These are phyloP conservation scores for Pterobdella sp. DNA, from an alignment of 2,888 invertebrate species.

Conservation along the genomic window DNA sequence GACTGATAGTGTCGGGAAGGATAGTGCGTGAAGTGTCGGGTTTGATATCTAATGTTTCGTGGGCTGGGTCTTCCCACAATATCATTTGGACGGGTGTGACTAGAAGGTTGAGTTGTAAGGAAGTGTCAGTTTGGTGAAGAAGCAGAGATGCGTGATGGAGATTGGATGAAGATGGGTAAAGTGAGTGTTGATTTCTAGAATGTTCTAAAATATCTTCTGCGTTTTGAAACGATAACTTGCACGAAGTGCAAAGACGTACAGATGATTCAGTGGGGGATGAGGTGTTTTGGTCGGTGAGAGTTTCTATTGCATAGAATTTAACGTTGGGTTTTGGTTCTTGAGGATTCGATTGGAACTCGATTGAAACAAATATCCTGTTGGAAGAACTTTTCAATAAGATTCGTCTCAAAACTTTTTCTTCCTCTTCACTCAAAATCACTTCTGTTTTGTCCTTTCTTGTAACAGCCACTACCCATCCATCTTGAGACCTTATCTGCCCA, in stretches of 20 bases:
- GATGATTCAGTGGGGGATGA: background rate
- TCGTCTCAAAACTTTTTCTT: background rate
- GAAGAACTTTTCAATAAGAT: background rate
- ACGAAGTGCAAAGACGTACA: background rate
- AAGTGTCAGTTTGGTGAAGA: background rate
- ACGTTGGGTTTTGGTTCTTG: background rate
- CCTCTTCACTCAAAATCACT: background rate
- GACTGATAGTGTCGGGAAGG: background rate
- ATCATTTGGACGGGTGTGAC: constrained; percentile 20
- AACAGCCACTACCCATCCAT: background rate
- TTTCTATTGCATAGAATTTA: constrained; percentile 1
- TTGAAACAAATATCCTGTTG: too few relatives aligned
- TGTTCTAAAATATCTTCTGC: background rate
- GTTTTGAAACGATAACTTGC: background rate
- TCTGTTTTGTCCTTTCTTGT: background rate
- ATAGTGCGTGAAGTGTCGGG: background rate
- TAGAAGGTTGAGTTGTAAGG: background rate
- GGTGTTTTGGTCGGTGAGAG: background rate
- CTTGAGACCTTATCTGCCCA: background rate
- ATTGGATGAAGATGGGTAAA: background rate
- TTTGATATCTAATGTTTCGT: background rate
- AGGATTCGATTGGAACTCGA: too few relatives aligned
- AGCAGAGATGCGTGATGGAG: background rate
- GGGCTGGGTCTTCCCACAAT: background rate
- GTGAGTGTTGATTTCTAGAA: background rate